These are phyloP conservation scores for Promerops cafer DNA, from an alignment of 2,113 vertebrate species.

Conservation along the genomic window DNA sequence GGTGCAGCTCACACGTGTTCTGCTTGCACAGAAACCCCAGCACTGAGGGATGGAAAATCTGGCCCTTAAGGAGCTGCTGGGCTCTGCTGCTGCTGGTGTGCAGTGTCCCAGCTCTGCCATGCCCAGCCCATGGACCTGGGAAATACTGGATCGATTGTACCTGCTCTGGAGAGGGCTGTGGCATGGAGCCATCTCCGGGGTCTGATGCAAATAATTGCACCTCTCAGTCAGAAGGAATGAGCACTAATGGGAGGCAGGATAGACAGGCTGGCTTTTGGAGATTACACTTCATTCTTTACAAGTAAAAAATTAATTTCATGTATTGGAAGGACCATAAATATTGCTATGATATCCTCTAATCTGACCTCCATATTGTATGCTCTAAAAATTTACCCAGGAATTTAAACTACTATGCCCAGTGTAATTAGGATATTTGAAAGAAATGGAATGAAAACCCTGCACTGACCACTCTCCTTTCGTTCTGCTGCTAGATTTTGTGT, in stretches of 20 bases:
- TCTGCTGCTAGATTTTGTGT: conserved; percentile 85
- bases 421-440: background rate
- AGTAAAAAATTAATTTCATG: background rate
- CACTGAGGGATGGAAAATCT: background rate
- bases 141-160: background rate
- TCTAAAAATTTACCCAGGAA: background rate
- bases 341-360: background rate
- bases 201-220: background rate
- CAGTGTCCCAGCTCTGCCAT: background rate
- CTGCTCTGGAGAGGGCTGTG: background rate
- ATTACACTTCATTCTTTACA: background rate
- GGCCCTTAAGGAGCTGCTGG: background rate
- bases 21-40: background rate
- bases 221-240: background rate
- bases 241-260: background rate
- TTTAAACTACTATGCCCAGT: background rate
- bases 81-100: background rate
- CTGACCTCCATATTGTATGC: background rate
- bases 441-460: background rate
- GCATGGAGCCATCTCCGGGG: background rate
- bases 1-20: background rate
- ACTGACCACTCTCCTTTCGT: background rate
- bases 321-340: background rate
- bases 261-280: background rate
- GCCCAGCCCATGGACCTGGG: background rate